A percentile compares a stretch with the other conserved stretches of the same genome.
Evolutionary conservation across 35 echinoderm and acorn worm species (phyloP).

Genomic region (Patiria miniata): DNA sequence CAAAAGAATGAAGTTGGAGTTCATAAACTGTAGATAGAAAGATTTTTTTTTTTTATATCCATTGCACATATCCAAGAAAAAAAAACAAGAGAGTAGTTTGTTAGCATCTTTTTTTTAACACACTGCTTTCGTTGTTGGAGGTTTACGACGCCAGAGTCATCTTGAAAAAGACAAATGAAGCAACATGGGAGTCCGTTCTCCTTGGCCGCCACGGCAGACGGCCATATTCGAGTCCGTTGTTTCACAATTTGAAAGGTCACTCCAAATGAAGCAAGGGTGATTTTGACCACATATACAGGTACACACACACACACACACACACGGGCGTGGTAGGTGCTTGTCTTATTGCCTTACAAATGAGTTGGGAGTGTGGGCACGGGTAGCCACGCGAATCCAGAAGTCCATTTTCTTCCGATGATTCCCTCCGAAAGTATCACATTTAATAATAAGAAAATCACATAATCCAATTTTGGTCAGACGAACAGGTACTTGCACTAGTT

Average conservation of each 20-base stretch:
- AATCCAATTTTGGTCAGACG: background rate
- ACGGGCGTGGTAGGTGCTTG: background rate
- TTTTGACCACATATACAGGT: background rate
- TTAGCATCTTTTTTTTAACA: too few species aligned
- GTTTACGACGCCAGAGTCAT: background rate
- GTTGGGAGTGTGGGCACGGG: too few species aligned
- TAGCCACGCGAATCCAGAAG: too few species aligned
- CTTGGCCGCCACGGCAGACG: too few species aligned
- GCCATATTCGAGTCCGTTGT: too few species aligned
- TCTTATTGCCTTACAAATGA: background rate
- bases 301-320: slow-evolving; percentile 11
- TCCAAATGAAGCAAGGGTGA: too few species aligned
- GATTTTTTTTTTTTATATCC: background rate
- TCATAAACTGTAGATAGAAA: background rate
- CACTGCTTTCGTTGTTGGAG: too few species aligned
- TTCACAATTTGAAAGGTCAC: too few species aligned
- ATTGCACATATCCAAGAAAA: slow-evolving; percentile 14
- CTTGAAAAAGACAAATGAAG: background rate
- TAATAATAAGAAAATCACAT: background rate
- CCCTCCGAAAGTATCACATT: too few species aligned
- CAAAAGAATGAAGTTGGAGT: background rate
- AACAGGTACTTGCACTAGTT: slow-evolving; percentile 23
- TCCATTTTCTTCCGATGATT: too few species aligned
- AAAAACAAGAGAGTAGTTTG: too few species aligned
- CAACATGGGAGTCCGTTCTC: slow-evolving; percentile 6